Conservation (phyloP, 30 jellyfish, hydroid and myxozoan species). For the Aurelia coerulea region DNA sequence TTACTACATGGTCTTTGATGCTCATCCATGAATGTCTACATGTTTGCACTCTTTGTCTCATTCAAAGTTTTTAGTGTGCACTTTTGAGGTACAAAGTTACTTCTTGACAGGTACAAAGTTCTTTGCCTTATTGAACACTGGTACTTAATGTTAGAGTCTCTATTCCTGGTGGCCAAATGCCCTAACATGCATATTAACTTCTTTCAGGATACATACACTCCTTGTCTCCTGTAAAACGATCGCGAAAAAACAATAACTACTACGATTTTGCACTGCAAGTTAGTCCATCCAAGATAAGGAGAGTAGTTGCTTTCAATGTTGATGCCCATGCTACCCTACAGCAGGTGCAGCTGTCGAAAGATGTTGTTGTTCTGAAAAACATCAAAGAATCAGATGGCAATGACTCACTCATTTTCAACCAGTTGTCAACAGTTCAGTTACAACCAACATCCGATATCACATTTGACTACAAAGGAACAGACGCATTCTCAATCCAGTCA, state of each 20-base stretch:
- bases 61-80: too few species aligned
- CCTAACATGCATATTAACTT: background rate
- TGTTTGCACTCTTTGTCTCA: too few species aligned
- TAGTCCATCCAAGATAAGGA: slow-evolving; percentile 15
- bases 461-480: slow-evolving; percentile 6
- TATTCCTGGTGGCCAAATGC: too few species aligned
- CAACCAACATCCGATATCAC: slow-evolving; percentile 1
- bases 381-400: background rate
- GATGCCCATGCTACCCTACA: background rate
- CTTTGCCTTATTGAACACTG: too few species aligned
- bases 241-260: slow-evolving; percentile 11
- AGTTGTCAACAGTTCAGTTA: slow-evolving; percentile 1
- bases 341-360: background rate
- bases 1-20: too few species aligned
- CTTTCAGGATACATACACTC: slow-evolving; percentile 24
- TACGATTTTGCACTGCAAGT: slow-evolving; percentile 23
- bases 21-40: too few species aligned
- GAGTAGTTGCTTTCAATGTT: slow-evolving; percentile 13
- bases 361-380: slow-evolving; percentile 2
- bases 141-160: too few species aligned
- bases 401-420: slow-evolving; percentile 16
- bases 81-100: too few species aligned
- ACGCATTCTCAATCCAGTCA: background rate
- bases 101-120: too few species aligned
- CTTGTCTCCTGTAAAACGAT: slow-evolving; percentile 1